These are phyloP conservation scores for Epistrophella euchroma DNA, from an alignment of 2,888 invertebrate genomes.

Conservation along the genomic window DNA sequence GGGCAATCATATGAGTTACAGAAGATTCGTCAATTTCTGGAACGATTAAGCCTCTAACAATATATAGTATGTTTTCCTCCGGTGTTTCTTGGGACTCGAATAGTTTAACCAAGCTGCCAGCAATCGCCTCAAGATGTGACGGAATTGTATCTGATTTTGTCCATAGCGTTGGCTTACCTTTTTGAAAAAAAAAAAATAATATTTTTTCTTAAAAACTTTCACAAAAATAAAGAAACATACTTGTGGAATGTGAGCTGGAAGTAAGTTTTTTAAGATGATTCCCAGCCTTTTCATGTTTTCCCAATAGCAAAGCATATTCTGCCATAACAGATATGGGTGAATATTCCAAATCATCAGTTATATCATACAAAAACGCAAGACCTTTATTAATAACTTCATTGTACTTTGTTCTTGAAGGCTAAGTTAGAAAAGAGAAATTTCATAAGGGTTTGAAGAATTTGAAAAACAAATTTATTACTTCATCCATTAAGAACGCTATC, in stretches of 20 bases:
- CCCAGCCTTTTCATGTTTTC: conserved; percentile 35
- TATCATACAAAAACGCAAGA: conserved; percentile 12
- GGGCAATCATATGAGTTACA: conserved; percentile 85
- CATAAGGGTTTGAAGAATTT: background rate
- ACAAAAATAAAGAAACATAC: background rate
- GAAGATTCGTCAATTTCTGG: conserved; percentile 79
- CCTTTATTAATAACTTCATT: conserved; percentile 88
- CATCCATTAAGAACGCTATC: conserved; percentile 88
- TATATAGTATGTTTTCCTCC: conserved; percentile 82
- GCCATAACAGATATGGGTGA: background rate
- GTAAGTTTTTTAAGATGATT: background rate
- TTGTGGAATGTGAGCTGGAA: no score
- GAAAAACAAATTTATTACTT: conserved; percentile 82
- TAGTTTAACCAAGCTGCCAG: conserved; percentile 80
- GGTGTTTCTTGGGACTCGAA: conserved; percentile 79
- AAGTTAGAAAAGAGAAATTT: background rate
- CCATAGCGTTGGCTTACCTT: conserved; percentile 3
- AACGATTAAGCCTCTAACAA: conserved; percentile 89
- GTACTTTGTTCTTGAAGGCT: conserved; percentile 77
- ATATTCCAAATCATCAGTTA: conserved; percentile 7
- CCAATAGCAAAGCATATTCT: conserved; percentile 32
- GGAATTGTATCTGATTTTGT: conserved; percentile 8
- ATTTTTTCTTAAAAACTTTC: background rate
- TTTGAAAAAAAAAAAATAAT: background rate
- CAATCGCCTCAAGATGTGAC: conserved; percentile 78